These are phyloP conservation scores for Clanis bilineata DNA, from an alignment of 2,888 invertebrate genomes.

Conservation along the genomic window DNA sequence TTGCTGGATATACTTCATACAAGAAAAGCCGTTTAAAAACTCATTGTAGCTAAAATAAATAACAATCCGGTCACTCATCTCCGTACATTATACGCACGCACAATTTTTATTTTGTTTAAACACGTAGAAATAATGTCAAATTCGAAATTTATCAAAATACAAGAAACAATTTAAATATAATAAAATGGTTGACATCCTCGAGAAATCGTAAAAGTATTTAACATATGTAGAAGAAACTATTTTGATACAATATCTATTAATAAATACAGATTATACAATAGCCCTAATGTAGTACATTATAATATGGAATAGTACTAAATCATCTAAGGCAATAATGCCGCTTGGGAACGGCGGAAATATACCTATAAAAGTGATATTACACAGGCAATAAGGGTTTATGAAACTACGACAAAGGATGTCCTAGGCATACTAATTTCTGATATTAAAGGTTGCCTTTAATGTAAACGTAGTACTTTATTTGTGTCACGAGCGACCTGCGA, in stretches of 20 bases:
- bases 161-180: slow-evolving; percentile 14
- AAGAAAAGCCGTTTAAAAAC: not conserved
- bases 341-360: slow-evolving; percentile 49
- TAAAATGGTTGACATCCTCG: not conserved
- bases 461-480: not conserved
- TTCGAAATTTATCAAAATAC: slow-evolving; percentile 4
- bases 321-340: slow-evolving; percentile 64
- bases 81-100: not conserved
- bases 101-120: slow-evolving; percentile 18
- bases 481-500: not conserved
- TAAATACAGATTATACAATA: slow-evolving; percentile 25
- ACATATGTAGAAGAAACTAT: slow-evolving; percentile 14
- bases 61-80: not conserved
- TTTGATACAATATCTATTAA: slow-evolving; percentile 18
- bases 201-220: slow-evolving; percentile 7
- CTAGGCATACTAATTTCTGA: not conserved
- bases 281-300: slow-evolving; percentile 25
- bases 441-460: not conserved
- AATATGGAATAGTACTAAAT: slow-evolving; percentile 44
- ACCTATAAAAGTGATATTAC: slow-evolving; percentile 12
- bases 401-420: not conserved
- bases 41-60: not conserved
- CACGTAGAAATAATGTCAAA: slow-evolving; percentile 13
- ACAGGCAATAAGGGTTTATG: slow-evolving; percentile 27
- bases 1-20: not conserved